Evolutionary conservation across 37 sponge, comb jelly and placozoan genomes (phyloP), one percentile per base, ranked within the genome.

Genomic region (Cladorhizidae sp.): DNA sequence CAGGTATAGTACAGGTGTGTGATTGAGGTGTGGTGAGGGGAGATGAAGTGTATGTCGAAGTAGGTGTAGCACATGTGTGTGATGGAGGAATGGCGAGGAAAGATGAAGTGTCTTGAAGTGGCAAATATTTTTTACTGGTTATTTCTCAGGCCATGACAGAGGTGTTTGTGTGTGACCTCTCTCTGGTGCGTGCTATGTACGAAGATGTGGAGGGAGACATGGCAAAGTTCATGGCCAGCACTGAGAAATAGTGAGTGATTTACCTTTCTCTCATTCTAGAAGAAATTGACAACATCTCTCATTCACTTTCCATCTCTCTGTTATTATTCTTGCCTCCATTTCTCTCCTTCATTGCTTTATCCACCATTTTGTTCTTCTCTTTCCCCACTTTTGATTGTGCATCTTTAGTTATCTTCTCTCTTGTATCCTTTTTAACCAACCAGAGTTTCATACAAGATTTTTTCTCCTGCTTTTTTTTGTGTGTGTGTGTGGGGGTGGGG

Each of bases 171-270:
- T 94, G 95, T 51, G 75, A 49, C 0, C 65, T 80, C 22, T 52
- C 95, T 55, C 82, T 90, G 1, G 71, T 94, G 42, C 54, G 95
- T 39, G 95, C 91, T 18, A 65, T 88, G 64, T 90, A 87, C 67
- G 95, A 94, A 23, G 57, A 41, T 28, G 69, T 57, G 59, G 90
- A 77, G 26, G 78, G 70, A 65, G 82, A 92, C 58, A 31, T 88
- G 40, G 73, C 78, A 33, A 75, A 77, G 78, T 88, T 86, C 71
- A 75, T 92, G 52, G 62, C 75, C 64, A 82, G 73, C 72, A 59
- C 88, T 42, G 88, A 88, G 29, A 59, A 81, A 68, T 77, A 65
- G 88, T 88, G 73, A 88, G 83, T 23, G 33, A 12, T 3, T 40
- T 49, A n/a, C n/a, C n/a, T n/a, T n/a, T n/a, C n/a, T n/a, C n/a